Evolutionary conservation across 2,113 vertebrate genomes (phyloP), one percentile per base, ranked within the genome.

Genomic region (Hyperopisus bebe): DNA sequence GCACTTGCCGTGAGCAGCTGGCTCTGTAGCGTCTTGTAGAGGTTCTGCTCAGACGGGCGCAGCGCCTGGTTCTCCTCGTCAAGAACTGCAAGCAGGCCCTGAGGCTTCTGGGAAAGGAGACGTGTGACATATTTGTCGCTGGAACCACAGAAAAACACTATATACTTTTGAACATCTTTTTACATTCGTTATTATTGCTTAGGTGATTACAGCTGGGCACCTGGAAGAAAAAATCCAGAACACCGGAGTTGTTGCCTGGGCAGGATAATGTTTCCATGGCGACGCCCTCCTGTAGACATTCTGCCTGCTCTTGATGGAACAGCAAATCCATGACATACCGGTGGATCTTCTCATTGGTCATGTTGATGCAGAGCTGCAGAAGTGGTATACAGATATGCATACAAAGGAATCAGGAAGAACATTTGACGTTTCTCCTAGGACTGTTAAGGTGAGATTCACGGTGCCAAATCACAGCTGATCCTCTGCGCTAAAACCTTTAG

Each of bases 221-320:
- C 98, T 98, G 97, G 93, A 98, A 97, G 94, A 99, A 98, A 95
- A 98, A 99, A 95, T 98, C 97, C 93, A 99, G 92, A 90, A 96
- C 95, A 88, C 95, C 95, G 13, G 95, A 91, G 90, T 97, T 97
- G 96, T 96, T 96, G 93, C 95, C 91, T 91, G 94, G 96, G 94
- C 96, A 97, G 95, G 94, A 93, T 84, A 94, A 86, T 0, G 96
- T 98, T 96, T 98, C 98, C 97, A 97, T 97, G 96, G 96, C 51
- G 94, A 99, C 95, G 89, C 97, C 98, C 93, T 99, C 98, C 94
- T 97, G 97, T 92, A 96, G 95, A 96, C 97, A 98, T 93, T 99
- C 98, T 47, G 95, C 92, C 94, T 97, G 97, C 93, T 98, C 97
- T 90, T 97, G 97, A 87, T 97, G 96, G 93, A 99, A 99, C 90